Evolutionary conservation across 2,888 invertebrate genomes (phyloP).

Genomic region (Dolichomitus sp.): DNA sequence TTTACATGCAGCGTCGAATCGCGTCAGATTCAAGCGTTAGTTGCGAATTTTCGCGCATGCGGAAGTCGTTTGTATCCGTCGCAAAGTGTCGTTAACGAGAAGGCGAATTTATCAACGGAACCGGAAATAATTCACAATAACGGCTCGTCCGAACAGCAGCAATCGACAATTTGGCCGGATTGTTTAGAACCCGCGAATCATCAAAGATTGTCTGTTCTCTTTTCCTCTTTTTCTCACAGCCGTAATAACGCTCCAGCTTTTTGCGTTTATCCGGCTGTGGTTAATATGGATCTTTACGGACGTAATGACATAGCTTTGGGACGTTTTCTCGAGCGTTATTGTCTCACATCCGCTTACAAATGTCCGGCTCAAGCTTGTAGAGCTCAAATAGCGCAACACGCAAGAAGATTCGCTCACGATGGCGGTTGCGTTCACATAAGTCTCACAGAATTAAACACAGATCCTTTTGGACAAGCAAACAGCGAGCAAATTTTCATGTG

Average conservation of each 20-base stretch:
- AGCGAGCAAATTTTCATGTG: constrained; percentile 91
- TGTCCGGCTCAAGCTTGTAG: constrained; percentile 89
- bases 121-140: neutral
- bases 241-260: constrained; percentile 93
- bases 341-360: constrained; percentile 94
- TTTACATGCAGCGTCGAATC: constrained; percentile 90
- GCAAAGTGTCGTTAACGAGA: constrained; percentile 74
- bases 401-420: constrained; percentile 93
- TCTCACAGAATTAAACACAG: constrained; percentile 87
- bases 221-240: constrained; percentile 94
- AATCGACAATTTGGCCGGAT: constrained; percentile 86
- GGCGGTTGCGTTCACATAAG: constrained; percentile 94
- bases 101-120: constrained; percentile 7
- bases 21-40: constrained; percentile 90
- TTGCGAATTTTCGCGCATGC: constrained; percentile 95
- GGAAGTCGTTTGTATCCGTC: constrained; percentile 88
- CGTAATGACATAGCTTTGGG: constrained; percentile 98
- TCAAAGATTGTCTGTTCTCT: constrained; percentile 95
- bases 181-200: constrained; percentile 94
- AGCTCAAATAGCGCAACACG: constrained; percentile 85
- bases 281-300: constrained; percentile 98
- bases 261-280: constrained; percentile 96
- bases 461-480: constrained; percentile 87
- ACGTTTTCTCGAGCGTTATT: constrained; percentile 96
- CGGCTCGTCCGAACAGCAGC: neutral